Percentiles rank a stretch among this genome's conserved stretches.
phyloP scores from a whole-genome alignment of 2,888 invertebrate species.

The Amiota mariae region DNA sequence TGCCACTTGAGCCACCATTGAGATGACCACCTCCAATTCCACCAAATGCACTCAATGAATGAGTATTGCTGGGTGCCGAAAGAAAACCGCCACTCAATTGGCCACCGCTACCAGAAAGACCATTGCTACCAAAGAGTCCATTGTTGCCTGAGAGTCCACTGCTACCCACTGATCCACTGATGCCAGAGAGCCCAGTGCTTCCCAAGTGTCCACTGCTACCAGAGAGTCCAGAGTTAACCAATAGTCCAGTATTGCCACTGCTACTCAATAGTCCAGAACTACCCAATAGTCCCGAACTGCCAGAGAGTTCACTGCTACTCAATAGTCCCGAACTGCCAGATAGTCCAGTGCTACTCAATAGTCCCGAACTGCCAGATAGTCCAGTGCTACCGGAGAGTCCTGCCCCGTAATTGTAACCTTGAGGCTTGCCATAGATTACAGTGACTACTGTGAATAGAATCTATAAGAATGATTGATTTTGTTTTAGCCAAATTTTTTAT shows the following conservation, averaged over 20 bases:
- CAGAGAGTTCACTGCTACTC: conserved; percentile 38
- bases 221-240: background rate
- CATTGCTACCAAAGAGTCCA: conserved; percentile 54
- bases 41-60: conserved; percentile 53
- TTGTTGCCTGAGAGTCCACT: background rate
- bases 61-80: conserved; percentile 46
- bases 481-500: conserved; percentile 38
- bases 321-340: conserved; percentile 57
- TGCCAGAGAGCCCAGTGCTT: background rate
- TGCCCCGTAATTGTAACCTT: conserved; percentile 64
- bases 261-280: conserved; percentile 57
- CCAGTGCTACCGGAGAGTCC: conserved; percentile 54
- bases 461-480: conserved; percentile 39
- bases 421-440: conserved; percentile 61
- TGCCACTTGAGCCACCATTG: conserved; percentile 27
- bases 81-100: conserved; percentile 37
- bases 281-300: conserved; percentile 59
- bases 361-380: background rate
- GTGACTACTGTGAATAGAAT: conserved; percentile 56
- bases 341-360: background rate
- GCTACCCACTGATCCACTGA: too few relatives aligned
- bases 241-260: too few relatives aligned
- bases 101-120: background rate
- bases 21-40: conserved; percentile 47
- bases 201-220: conserved; percentile 33